These are phyloP conservation scores for Polydrusus tereticollis DNA, from an alignment of 2,888 invertebrate genomes.

Conservation along the genomic window DNA sequence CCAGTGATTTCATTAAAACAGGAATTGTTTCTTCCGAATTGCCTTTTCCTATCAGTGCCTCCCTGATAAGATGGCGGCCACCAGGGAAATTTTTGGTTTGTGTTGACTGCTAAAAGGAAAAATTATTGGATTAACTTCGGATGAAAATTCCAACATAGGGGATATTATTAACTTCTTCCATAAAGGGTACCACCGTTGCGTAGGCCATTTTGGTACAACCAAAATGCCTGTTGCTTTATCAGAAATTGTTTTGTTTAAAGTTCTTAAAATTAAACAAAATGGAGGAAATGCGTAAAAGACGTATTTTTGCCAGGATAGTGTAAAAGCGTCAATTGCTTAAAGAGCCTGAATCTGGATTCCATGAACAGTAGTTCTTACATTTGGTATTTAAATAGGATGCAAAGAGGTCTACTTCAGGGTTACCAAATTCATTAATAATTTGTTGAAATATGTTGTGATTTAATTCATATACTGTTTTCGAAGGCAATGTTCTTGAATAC, in stretches of 20 bases:
- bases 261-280: slow-evolving; percentile 34
- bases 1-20: slow-evolving; percentile 47
- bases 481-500: no score
- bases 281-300: slow-evolving; percentile 50
- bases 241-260: slow-evolving; percentile 7
- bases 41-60: slow-evolving; percentile 32
- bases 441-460: neutral
- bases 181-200: slow-evolving; percentile 23
- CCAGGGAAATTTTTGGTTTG: slow-evolving; percentile 40
- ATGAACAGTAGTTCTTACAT: neutral
- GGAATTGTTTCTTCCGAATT: slow-evolving; percentile 43
- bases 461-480: neutral
- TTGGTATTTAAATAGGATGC: slow-evolving; percentile 1
- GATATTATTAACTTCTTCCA: slow-evolving; percentile 5
- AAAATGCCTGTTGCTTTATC: slow-evolving; percentile 11
- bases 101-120: slow-evolving; percentile 18
- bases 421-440: no score
- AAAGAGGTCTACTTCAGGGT: no score
- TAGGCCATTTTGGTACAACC: slow-evolving; percentile 21
- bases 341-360: neutral
- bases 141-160: neutral
- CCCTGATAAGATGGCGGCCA: slow-evolving; percentile 31
- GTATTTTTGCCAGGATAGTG: slow-evolving; percentile 28
- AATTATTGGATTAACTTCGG: neutral
- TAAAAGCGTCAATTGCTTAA: slow-evolving; percentile 14